Conservation (phyloP, 1,140 invertebrate species). For the Aradophagus sp. region DNA sequence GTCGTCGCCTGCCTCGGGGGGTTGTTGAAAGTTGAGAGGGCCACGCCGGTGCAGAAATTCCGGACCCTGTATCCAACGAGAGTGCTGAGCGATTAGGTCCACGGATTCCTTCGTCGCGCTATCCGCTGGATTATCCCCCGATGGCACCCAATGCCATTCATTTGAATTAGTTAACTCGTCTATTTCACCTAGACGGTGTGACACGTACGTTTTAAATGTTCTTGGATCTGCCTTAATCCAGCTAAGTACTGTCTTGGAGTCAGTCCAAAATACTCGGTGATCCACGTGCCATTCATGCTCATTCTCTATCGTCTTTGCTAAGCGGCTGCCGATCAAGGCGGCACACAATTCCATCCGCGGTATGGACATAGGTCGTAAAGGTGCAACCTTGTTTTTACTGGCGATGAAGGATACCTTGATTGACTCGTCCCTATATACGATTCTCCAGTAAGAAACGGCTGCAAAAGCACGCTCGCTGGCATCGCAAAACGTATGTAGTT, state of each 20-base stretch:
- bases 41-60: too few species aligned
- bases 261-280: too few species aligned
- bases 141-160: slow-evolving; percentile 55
- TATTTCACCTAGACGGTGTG: slow-evolving; percentile 60
- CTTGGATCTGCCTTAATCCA: slow-evolving; percentile 60
- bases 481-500: slow-evolving; percentile 2
- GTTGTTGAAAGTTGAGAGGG: too few species aligned
- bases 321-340: not conserved
- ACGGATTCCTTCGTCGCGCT: not conserved
- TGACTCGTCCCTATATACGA: not conserved
- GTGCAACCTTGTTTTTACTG: not conserved
- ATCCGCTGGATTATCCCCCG: not conserved
- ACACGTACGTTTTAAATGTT: slow-evolving; percentile 52
- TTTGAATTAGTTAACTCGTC: slow-evolving; percentile 43
- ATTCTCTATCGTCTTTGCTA: not conserved
- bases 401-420: not conserved
- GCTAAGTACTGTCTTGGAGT: slow-evolving; percentile 46
- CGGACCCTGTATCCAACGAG: too few species aligned
- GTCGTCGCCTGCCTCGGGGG: too few species aligned
- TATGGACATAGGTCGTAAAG: not conserved
- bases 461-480: slow-evolving; percentile 1
- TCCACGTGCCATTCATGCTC: slow-evolving; percentile 1
- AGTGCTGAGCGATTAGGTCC: too few species aligned
- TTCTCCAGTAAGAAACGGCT: slow-evolving; percentile 1
- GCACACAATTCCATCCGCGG: slow-evolving; percentile 5